Evolutionary conservation across 2,797 vertebrate genomes (phyloP).

Genomic region (Spheniscus humboldti): DNA sequence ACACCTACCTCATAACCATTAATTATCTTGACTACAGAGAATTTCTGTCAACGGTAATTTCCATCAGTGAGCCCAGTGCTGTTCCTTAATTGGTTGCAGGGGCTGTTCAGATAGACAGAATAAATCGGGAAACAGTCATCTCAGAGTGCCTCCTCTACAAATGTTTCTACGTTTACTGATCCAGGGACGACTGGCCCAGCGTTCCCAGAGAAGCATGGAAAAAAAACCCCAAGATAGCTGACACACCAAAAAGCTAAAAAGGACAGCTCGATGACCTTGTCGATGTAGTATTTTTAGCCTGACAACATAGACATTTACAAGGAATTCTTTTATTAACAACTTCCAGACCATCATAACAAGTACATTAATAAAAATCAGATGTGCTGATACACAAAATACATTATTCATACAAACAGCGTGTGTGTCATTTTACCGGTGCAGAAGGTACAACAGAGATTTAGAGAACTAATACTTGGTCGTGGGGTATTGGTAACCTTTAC

Average conservation of each 20-base stretch:
- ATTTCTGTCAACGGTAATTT: not conserved
- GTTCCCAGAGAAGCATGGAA: not conserved
- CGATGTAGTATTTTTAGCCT: not conserved
- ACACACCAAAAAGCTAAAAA: not conserved
- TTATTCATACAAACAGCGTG: not conserved
- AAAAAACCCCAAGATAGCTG: not conserved
- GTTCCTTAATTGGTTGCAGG: not conserved
- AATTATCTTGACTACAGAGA: not conserved
- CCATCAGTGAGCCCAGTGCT: not conserved
- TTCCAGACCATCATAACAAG: not conserved
- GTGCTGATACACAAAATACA: not conserved
- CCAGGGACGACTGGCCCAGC: not conserved
- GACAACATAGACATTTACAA: not conserved
- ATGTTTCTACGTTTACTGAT: not conserved
- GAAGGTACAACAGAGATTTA: not conserved
- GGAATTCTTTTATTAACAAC: slow-evolving; percentile 19
- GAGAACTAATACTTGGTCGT: not conserved
- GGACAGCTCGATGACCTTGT: not conserved
- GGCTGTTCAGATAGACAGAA: not conserved
- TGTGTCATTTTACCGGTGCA: not conserved
- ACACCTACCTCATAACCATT: not conserved
- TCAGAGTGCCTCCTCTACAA: not conserved
- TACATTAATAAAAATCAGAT: not conserved
- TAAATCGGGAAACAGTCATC: not conserved
- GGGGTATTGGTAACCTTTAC: not conserved